Evolutionary conservation across 2,797 vertebrate genomes (phyloP), one percentile per base, ranked within the genome.

Genomic region (Taeniopygia guttata): DNA sequence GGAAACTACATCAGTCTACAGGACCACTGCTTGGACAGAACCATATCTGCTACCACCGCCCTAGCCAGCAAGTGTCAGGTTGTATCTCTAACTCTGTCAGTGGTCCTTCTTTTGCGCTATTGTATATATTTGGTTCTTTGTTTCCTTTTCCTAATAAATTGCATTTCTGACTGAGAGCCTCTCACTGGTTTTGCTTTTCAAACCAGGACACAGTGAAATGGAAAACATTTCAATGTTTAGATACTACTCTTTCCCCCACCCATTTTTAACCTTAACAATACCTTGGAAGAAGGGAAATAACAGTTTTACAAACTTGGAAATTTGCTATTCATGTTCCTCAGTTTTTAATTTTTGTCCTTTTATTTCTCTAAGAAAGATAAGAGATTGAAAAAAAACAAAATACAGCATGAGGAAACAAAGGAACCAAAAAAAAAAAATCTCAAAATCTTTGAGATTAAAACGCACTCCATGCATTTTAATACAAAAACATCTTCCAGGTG

Each of bases 341-440:
- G 30, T 42, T 77, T 64, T 90, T 42, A 56, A 49, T 66, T 86
- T 66, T 74, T 74, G 21, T 34, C 16, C 16, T 56, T 85, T 82
- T 66, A 56, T 49, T 85, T 48, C 30, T 73, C 63, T 54, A 42
- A 36, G 19, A 91, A 85, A 80, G 10, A 32, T 13, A 70, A 55
- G 4, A 11, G 13, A 78, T 88, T 58, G 16, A 7, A 10, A 59
- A 38, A 79, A 38, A 63, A 34, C 21, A 88, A 83, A 87, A 78
- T 18, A 58, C 13, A 72, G 34, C 20, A 11, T 9, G 64, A 73
- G 13, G 8, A 76, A 80, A 38, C 34, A 75, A 60, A 34, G 16
- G 64, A 76, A 68, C 4, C n/a, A n/a, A n/a, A 48, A 16, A 32
- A 0, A 1, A 5, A 1, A 5, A 40, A 36, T 11, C 17, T 38